phyloP scores from a whole-genome alignment of 1,140 invertebrate species.

The Drosophila sp. region DNA sequence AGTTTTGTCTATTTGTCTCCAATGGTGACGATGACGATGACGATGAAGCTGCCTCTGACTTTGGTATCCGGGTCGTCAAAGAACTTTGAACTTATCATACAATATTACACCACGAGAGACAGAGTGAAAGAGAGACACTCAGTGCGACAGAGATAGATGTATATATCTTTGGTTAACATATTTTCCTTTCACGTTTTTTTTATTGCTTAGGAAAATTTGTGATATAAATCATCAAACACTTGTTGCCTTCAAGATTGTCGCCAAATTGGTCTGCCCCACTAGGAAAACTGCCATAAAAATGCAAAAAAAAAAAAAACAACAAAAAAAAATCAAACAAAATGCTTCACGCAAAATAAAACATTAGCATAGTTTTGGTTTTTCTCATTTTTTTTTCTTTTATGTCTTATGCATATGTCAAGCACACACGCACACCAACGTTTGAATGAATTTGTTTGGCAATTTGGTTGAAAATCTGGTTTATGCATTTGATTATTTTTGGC shows the following conservation, averaged over 20 bases:
- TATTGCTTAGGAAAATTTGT: conserved; percentile 27
- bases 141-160: too few relatives aligned
- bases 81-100: conserved; percentile 43
- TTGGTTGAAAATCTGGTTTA: conserved; percentile 37
- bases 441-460: conserved; percentile 28
- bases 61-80: conserved; percentile 18
- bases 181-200: conserved; percentile 16
- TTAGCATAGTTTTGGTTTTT: conserved; percentile 44
- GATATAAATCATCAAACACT: conserved; percentile 56
- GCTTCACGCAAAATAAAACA: conserved; percentile 45
- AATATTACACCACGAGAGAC: conserved; percentile 4
- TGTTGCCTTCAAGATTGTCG: conserved; percentile 45
- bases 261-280: conserved; percentile 51
- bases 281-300: conserved; percentile 27
- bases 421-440: conserved; percentile 17
- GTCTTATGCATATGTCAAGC: conserved; percentile 28
- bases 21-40: not conserved
- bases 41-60: not conserved
- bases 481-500: not conserved
- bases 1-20: conserved; percentile 19
- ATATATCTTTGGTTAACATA: conserved; percentile 18
- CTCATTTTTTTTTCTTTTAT: conserved; percentile 29
- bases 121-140: not conserved
- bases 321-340: conserved; percentile 11
- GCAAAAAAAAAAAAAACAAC: not conserved